These are phyloP conservation scores for Silurus asotus DNA, from an alignment of 2,113 vertebrate species.

Conservation along the genomic window DNA sequence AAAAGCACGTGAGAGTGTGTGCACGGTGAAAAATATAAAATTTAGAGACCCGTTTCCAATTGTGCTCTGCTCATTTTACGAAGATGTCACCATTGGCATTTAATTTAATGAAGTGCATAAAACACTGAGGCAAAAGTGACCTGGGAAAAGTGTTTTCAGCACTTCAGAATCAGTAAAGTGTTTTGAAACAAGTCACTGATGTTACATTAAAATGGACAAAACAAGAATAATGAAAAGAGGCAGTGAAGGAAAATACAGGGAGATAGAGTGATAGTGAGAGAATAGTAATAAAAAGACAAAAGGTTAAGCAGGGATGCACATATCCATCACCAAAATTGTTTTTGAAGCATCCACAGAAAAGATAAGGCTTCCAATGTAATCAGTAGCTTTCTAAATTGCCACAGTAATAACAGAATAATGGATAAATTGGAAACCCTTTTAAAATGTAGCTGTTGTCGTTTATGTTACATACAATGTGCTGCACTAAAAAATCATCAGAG, in stretches of 20 bases:
- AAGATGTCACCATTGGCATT: slow-evolving; percentile 8
- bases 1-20: neutral
- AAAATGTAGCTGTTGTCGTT: neutral
- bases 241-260: neutral
- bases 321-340: slow-evolving; percentile 20
- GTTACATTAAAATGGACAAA: slow-evolving; percentile 42
- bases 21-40: neutral
- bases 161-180: slow-evolving; percentile 50
- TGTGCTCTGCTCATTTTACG: slow-evolving; percentile 5
- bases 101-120: slow-evolving; percentile 37
- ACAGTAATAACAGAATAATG: neutral
- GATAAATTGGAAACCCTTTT: neutral
- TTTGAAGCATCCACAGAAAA: slow-evolving; percentile 15
- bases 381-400: neutral
- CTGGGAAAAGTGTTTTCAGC: slow-evolving; percentile 44
- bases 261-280: slow-evolving; percentile 4
- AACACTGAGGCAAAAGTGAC: slow-evolving; percentile 27
- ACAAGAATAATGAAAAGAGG: neutral
- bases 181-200: slow-evolving; percentile 52
- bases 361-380: slow-evolving; percentile 1
- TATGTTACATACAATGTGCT: neutral
- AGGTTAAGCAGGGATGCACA: slow-evolving; percentile 16
- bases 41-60: slow-evolving; percentile 3
- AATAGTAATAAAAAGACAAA: neutral
- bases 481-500: neutral